phyloP scores from a whole-genome alignment of 1,140 invertebrate species.

The Augochlora pura region DNA sequence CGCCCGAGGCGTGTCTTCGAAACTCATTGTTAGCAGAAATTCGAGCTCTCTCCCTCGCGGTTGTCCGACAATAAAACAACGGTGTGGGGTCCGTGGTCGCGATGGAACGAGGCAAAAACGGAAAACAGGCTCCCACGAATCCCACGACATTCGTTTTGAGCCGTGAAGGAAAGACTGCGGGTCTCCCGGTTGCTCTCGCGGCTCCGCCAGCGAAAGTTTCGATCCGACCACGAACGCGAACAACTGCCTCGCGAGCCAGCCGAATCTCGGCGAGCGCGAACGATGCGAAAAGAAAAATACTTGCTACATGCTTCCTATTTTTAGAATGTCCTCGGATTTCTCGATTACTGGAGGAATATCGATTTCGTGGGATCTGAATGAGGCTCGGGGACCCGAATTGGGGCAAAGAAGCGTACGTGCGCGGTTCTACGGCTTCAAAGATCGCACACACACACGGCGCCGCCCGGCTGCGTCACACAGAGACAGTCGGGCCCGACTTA shows the following conservation, averaged over 20 bases:
- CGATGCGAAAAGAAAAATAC: too few relatives aligned
- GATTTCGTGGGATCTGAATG: neutral
- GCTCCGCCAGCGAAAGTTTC: conserved; percentile 41
- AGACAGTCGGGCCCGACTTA: conserved; percentile 57
- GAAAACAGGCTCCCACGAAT: conserved; percentile 72
- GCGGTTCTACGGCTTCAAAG: conserved; percentile 40
- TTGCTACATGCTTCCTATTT: neutral
- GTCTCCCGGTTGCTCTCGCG: conserved; percentile 50
- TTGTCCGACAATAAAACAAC: conserved; percentile 65
- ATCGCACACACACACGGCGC: conserved; percentile 22
- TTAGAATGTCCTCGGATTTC: neutral
- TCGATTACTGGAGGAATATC: neutral
- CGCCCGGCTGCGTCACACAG: conserved; percentile 13
- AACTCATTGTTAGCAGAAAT: conserved; percentile 63
- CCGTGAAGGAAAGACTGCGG: conserved; percentile 64
- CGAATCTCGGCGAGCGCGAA: too few relatives aligned
- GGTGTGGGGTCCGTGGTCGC: conserved; percentile 57
- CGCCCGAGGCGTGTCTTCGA: conserved; percentile 48
- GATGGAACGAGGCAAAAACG: conserved; percentile 61
- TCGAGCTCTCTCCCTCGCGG: conserved; percentile 64
- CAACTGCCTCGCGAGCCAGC: neutral
- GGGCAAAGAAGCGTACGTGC: conserved; percentile 6
- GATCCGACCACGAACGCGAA: conserved; percentile 42
- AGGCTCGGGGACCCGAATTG: conserved; percentile 19
- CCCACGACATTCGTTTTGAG: conserved; percentile 62